Conservation (phyloP, 1,140 invertebrate species). For the Ips nitidus region DNA sequence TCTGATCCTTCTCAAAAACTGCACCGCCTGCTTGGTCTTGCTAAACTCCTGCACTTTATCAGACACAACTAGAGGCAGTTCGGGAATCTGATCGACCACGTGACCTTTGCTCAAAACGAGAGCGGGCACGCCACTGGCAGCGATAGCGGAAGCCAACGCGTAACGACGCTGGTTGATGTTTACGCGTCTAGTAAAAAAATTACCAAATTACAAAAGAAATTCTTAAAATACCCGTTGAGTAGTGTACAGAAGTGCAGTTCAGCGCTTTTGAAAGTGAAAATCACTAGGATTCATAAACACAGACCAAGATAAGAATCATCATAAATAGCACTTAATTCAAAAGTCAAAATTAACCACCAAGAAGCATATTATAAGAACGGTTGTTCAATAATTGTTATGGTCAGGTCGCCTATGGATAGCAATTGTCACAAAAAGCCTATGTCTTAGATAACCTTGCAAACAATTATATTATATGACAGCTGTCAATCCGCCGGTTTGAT, state of each 20-base stretch:
- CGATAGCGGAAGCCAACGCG: constrained; percentile 94
- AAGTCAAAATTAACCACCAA: too few relatives aligned
- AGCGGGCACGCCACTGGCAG: constrained; percentile 93
- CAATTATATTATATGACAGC: too few relatives aligned
- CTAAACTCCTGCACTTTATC: constrained; percentile 95
- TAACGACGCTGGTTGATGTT: constrained; percentile 97
- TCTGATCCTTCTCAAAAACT: constrained; percentile 86
- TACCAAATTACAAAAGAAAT: too few relatives aligned
- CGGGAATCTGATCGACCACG: constrained; percentile 90
- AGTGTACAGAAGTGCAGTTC: background rate
- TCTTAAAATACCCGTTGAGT: too few relatives aligned
- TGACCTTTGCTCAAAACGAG: constrained; percentile 98
- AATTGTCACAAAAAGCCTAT: too few relatives aligned
- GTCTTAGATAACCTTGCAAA: too few relatives aligned
- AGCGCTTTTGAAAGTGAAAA: constrained; percentile 36
- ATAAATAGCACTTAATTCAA: background rate
- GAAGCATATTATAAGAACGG: too few relatives aligned
- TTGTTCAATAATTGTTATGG: too few relatives aligned
- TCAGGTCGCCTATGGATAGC: too few relatives aligned
- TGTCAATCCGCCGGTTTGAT: too few relatives aligned
- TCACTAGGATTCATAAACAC: constrained; percentile 41
- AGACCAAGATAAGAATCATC: constrained; percentile 45
- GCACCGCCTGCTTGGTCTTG: constrained; percentile 97
- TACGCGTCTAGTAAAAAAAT: constrained; percentile 64
- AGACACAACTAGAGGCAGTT: constrained; percentile 93